Conservation (phyloP, 30 jellyfish, hydroid and myxozoan genomes). For the Aurelia sp. region DNA sequence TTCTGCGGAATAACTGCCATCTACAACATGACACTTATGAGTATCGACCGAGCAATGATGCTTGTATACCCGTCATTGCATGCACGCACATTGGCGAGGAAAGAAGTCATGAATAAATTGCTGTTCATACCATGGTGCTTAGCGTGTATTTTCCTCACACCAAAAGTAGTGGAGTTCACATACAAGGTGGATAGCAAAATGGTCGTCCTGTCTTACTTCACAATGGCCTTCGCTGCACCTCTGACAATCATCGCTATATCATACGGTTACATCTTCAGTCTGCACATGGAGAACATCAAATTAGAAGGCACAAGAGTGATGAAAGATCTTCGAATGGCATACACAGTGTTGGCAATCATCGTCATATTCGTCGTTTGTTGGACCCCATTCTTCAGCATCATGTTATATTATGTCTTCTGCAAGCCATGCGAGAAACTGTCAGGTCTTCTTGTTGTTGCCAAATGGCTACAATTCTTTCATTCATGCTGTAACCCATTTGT, state of each 20-base stretch:
- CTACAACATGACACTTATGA: slow-evolving; percentile 55
- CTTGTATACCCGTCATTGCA: slow-evolving; percentile 35
- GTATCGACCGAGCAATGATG: slow-evolving; percentile 62
- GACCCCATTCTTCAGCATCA: slow-evolving; percentile 61
- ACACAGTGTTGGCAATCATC: slow-evolving; percentile 39
- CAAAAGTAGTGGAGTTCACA: slow-evolving; percentile 34
- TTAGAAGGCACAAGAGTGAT: neutral
- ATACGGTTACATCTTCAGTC: slow-evolving; percentile 38
- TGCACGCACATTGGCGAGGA: slow-evolving; percentile 38
- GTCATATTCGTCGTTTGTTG: slow-evolving; percentile 59
- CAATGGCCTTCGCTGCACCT: slow-evolving; percentile 40
- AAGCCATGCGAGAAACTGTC: slow-evolving; percentile 9
- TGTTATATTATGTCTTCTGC: slow-evolving; percentile 52
- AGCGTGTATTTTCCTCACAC: slow-evolving; percentile 15
- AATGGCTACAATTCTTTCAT: slow-evolving; percentile 71
- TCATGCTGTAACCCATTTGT: slow-evolving; percentile 72
- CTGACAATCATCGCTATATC: slow-evolving; percentile 20
- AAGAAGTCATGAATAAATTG: slow-evolving; percentile 3
- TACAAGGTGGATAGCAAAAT: slow-evolving; percentile 1
- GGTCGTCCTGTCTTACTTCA: slow-evolving; percentile 6
- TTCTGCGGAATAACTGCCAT: slow-evolving; percentile 62
- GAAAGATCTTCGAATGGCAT: slow-evolving; percentile 49
- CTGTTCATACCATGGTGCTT: slow-evolving; percentile 48
- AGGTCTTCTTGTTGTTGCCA: slow-evolving; percentile 17
- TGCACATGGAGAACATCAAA: neutral